phyloP scores from a whole-genome alignment of 2,888 invertebrate species.

The Stomorhina lunata region DNA sequence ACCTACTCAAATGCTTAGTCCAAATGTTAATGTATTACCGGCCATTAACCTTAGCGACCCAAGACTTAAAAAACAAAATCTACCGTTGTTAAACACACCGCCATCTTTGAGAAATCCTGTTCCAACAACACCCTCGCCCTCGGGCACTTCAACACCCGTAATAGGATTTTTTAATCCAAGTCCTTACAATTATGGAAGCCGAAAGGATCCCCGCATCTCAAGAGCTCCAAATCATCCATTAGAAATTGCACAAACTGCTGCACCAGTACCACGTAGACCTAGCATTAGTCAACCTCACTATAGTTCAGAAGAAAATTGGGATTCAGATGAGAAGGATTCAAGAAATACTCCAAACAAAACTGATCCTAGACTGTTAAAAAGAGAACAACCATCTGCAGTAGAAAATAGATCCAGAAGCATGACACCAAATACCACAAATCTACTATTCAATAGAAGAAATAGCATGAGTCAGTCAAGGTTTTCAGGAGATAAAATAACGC shows the following conservation, averaged over 20 bases:
- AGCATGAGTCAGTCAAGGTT: background rate
- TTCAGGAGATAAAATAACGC: too few species aligned
- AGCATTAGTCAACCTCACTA: slow-evolving; percentile 7
- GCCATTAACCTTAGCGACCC: slow-evolving; percentile 69
- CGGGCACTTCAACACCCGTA: background rate
- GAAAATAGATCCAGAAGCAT: slow-evolving; percentile 10
- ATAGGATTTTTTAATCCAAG: background rate
- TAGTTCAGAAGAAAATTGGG: slow-evolving; percentile 63
- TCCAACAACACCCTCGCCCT: background rate
- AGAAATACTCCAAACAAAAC: background rate
- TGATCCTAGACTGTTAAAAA: background rate
- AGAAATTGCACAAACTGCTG: background rate
- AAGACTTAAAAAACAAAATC: slow-evolving; percentile 64
- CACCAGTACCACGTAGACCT: slow-evolving; percentile 3
- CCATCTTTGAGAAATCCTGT: slow-evolving; percentile 15
- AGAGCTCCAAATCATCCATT: background rate
- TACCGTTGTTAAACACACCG: background rate
- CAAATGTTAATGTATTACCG: slow-evolving; percentile 67
- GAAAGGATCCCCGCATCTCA: slow-evolving; percentile 43
- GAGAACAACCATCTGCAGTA: background rate
- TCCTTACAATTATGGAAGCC: background rate
- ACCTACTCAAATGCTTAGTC: background rate
- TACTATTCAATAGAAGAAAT: background rate
- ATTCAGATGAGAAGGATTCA: slow-evolving; percentile 44
- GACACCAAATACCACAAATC: background rate